Percentiles rank a stretch among this genome's conserved stretches.
These are phyloP conservation scores for Zaprionus capensis DNA, from an alignment of 1,140 invertebrate genomes.

Conservation along the genomic window DNA sequence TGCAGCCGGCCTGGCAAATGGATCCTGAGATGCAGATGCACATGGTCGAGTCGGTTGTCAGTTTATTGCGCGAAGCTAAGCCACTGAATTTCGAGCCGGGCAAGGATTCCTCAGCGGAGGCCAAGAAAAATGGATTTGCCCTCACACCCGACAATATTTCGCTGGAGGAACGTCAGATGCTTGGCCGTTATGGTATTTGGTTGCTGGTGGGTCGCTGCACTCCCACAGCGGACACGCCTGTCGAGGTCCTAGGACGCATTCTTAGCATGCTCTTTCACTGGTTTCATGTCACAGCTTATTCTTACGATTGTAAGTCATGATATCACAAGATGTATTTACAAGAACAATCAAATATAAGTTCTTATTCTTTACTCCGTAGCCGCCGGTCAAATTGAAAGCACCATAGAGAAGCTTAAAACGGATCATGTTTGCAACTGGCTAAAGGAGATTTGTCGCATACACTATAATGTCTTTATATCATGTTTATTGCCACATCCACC, in stretches of 20 bases:
- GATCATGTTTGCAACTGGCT: constrained; percentile 98
- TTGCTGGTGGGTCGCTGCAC: constrained; percentile 96
- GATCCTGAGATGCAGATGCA: constrained; percentile 96
- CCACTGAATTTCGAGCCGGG: constrained; percentile 88
- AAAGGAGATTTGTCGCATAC: constrained; percentile 91
- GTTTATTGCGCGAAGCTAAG: constrained; percentile 92
- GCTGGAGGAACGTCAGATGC: constrained; percentile 92
- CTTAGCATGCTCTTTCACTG: constrained; percentile 99
- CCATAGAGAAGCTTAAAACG: constrained; percentile 95
- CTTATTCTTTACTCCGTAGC: constrained; percentile 34
- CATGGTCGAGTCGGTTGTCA: constrained; percentile 98
- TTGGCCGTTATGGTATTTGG: constrained; percentile 98
- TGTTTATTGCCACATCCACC: constrained; percentile 93
- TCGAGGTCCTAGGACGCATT: constrained; percentile 95
- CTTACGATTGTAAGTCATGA: constrained; percentile 92
- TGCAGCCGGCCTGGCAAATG: constrained; percentile 94
- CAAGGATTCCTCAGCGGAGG: constrained; percentile 63
- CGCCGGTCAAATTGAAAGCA: constrained; percentile 90
- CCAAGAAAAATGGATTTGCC: constrained; percentile 71
- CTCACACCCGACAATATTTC: constrained; percentile 86
- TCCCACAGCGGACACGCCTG: constrained; percentile 92
- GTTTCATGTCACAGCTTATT: constrained; percentile 98
- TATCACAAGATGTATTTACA: neutral
- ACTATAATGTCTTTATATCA: constrained; percentile 93
- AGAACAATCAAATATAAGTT: neutral